These are phyloP conservation scores for Vireo griseus DNA, from an alignment of 2,797 vertebrate genomes.

Conservation along the genomic window DNA sequence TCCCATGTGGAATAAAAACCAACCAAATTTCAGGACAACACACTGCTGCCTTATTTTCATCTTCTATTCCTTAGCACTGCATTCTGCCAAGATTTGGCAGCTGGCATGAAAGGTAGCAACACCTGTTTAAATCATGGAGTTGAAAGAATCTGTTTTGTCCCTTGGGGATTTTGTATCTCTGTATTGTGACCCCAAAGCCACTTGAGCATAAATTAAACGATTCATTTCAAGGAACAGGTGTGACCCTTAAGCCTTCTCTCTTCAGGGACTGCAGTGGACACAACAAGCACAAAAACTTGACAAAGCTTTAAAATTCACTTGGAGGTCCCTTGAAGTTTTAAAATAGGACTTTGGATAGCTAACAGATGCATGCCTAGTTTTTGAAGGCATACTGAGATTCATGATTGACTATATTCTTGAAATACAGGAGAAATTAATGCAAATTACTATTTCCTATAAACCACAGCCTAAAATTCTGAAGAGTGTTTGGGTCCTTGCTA, in stretches of 20 bases:
- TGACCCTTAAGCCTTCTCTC: constrained; percentile 29
- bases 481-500: not conserved
- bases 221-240: constrained; percentile 60
- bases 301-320: not conserved
- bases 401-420: not conserved
- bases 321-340: not conserved
- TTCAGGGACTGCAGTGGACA: not conserved
- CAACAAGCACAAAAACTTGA: not conserved
- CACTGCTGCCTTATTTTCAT: not conserved
- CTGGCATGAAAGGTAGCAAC: constrained; percentile 53
- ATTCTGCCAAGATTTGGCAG: constrained; percentile 47
- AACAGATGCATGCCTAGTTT: not conserved
- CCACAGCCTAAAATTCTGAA: not conserved
- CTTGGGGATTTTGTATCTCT: not conserved
- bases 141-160: constrained; percentile 40
- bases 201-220: constrained; percentile 32
- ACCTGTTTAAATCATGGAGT: constrained; percentile 62
- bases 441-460: not conserved
- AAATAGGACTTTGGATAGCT: not conserved
- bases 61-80: not conserved
- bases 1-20: not conserved
- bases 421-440: not conserved
- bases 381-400: not conserved
- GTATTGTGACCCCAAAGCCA: constrained; percentile 25
- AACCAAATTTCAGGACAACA: not conserved